phyloP scores from a whole-genome alignment of 2,797 vertebrate genomes.

The Heterohyrax brucei region DNA sequence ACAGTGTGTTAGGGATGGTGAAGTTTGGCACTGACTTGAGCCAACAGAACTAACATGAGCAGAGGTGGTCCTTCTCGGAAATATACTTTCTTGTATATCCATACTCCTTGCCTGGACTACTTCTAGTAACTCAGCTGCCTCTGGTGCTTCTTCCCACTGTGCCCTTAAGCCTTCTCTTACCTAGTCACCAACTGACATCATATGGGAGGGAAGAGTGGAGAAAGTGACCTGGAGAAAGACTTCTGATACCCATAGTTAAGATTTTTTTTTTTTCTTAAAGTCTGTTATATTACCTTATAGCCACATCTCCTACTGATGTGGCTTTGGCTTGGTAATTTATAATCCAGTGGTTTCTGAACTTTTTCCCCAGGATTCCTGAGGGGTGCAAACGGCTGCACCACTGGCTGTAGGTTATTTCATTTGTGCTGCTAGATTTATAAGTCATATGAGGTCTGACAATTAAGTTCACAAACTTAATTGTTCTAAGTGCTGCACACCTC shows the following conservation, averaged over 20 bases:
- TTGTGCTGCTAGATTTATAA: neutral
- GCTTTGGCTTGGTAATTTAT: neutral
- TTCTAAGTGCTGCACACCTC: no score
- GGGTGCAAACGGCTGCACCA: neutral
- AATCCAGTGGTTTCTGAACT: neutral
- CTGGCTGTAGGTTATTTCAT: neutral
- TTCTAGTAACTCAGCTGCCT: neutral
- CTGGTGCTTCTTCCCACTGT: neutral
- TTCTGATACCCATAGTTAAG: neutral
- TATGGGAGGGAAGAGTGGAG: no score
- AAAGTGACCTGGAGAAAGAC: neutral
- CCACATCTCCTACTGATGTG: neutral
- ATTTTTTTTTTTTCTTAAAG: no score
- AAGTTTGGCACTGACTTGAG: neutral
- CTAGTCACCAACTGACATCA: neutral
- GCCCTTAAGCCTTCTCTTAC: no score
- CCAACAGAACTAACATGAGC: neutral
- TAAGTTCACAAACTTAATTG: no score
- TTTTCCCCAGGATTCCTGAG: neutral
- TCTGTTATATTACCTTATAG: no score
- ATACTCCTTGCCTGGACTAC: neutral
- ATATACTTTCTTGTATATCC: no score
- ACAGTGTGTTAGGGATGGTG: neutral
- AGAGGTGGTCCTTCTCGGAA: neutral
- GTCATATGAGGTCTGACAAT: no score